phyloP scores from a whole-genome alignment of 1,140 invertebrate species.

The Dreissena rostriformis region DNA sequence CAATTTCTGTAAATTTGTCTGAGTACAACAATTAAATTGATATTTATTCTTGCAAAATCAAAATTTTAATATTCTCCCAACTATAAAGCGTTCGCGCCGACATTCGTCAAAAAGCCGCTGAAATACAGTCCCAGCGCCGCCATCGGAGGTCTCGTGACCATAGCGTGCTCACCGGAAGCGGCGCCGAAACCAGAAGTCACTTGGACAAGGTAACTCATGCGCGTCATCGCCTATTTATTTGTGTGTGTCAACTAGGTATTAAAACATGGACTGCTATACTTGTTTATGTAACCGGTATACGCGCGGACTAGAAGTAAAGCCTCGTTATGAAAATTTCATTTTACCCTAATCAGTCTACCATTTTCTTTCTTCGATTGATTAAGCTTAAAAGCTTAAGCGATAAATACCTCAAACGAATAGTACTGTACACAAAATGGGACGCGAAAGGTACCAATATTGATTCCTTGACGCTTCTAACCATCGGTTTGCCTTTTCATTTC shows the following conservation, averaged over 20 bases:
- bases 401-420: too few relatives aligned
- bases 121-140: constrained; percentile 94
- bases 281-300: not conserved
- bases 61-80: too few relatives aligned
- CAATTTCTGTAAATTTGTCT: too few relatives aligned
- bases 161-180: constrained; percentile 96
- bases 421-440: too few relatives aligned
- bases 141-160: constrained; percentile 94
- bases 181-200: constrained; percentile 88
- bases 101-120: constrained; percentile 94
- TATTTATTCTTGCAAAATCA: too few relatives aligned
- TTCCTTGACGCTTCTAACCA: too few relatives aligned
- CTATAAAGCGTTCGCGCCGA: constrained; percentile 89
- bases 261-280: not conserved
- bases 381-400: too few relatives aligned
- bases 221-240: not conserved
- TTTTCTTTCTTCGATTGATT: too few relatives aligned
- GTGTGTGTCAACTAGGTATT: not conserved
- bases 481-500: too few relatives aligned
- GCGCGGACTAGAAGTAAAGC: not conserved
- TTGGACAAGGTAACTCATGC: constrained; percentile 21
- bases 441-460: too few relatives aligned
- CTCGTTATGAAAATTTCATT: not conserved
- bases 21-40: too few relatives aligned
- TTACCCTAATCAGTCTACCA: not conserved